Conservation (phyloP, 2,888 invertebrate species). For the Lucinisca nassula region DNA sequence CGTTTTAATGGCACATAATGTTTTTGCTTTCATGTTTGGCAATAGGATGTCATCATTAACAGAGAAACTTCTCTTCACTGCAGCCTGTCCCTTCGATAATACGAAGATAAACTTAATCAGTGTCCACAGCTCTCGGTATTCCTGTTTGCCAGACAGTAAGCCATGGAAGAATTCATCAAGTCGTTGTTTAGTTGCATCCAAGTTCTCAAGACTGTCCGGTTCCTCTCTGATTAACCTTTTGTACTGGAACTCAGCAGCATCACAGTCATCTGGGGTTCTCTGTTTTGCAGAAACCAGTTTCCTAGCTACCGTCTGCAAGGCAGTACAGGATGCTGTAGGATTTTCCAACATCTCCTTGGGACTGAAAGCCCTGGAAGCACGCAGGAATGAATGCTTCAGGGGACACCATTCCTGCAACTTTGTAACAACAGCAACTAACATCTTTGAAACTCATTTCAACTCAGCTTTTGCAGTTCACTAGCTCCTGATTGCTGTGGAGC, state of each 20-base stretch:
- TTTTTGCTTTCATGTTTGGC: background rate
- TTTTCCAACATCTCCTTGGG: background rate
- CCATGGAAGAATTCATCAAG: constrained; percentile 7
- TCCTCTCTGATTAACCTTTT: background rate
- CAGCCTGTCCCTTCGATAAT: constrained; percentile 6
- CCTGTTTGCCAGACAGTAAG: background rate
- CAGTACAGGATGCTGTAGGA: background rate
- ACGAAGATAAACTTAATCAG: background rate
- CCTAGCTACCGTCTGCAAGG: background rate
- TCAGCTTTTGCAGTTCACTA: constrained; percentile 1
- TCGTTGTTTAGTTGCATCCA: background rate
- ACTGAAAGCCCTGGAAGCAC: background rate
- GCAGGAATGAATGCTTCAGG: constrained; percentile 1
- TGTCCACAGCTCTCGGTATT: background rate
- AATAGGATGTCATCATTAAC: background rate
- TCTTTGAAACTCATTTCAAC: background rate
- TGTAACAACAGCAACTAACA: constrained; percentile 1
- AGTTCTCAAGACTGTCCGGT: background rate
- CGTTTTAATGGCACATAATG: background rate
- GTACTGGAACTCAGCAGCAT: constrained; percentile 11
- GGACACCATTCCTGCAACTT: constrained; percentile 2
- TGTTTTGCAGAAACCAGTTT: background rate
- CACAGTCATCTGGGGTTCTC: constrained; percentile 1
- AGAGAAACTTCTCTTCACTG: background rate
- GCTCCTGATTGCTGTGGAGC: constrained; percentile 1